Evolutionary conservation across 2,888 invertebrate species (phyloP).

Genomic region (Masnerella sp.): DNA sequence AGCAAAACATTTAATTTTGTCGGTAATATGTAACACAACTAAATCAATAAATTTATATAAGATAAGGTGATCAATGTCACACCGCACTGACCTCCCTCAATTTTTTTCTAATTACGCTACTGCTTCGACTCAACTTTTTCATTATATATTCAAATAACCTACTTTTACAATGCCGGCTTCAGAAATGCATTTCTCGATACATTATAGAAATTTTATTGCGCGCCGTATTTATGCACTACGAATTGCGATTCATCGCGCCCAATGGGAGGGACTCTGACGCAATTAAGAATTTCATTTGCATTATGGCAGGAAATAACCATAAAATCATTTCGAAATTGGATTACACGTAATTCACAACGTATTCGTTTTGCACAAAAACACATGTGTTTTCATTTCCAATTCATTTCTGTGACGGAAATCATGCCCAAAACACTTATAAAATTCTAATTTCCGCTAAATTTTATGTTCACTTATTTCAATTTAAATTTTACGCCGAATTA

Average conservation of each 20-base stretch:
- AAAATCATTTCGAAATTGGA: background rate
- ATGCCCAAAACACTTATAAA: too few species aligned
- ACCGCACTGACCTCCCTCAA: conserved; percentile 45
- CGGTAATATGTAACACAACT: background rate
- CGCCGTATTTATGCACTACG: conserved; percentile 1
- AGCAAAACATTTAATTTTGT: background rate
- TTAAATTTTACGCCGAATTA: background rate
- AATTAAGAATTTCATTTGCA: conserved; percentile 29
- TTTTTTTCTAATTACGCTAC: conserved; percentile 34
- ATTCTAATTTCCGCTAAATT: too few species aligned
- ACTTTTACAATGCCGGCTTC: conserved; percentile 36
- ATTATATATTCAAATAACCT: conserved; percentile 48
- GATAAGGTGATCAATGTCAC: conserved; percentile 40
- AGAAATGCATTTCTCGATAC: conserved; percentile 43
- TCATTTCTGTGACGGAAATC: too few species aligned
- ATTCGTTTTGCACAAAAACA: background rate
- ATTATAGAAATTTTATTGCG: conserved; percentile 34
- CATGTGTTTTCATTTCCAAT: background rate
- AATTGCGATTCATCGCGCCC: conserved; percentile 4
- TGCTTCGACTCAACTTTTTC: conserved; percentile 38
- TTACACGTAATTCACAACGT: background rate
- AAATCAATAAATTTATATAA: conserved; percentile 29
- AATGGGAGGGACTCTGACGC: background rate
- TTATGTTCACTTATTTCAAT: background rate
- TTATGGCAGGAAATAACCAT: conserved; percentile 5